Evolutionary conservation across 2,113 vertebrate species (phyloP).

Genomic region (Coracopsis vasa): DNA sequence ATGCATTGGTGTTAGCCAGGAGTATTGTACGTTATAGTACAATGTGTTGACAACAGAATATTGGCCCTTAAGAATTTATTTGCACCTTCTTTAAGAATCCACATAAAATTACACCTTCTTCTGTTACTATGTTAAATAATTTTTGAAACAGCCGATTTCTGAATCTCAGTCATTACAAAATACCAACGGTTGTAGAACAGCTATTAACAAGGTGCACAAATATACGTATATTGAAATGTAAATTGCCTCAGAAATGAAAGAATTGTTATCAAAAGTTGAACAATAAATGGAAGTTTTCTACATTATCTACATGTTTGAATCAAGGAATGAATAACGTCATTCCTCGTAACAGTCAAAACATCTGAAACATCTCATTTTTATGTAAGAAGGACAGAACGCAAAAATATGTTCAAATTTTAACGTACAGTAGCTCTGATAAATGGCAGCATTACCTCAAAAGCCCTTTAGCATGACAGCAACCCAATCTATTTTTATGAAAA

Average conservation of each 20-base stretch:
- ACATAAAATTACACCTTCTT: background rate
- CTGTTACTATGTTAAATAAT: background rate
- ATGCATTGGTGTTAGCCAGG: background rate
- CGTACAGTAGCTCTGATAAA: background rate
- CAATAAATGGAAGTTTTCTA: background rate
- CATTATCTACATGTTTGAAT: background rate
- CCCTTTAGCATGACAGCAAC: background rate
- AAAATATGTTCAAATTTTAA: background rate
- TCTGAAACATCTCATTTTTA: background rate
- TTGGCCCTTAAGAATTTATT: background rate
- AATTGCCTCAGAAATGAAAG: background rate
- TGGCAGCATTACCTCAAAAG: background rate
- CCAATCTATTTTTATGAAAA: background rate
- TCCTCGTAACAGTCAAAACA: background rate
- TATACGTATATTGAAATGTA: background rate
- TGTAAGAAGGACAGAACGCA: background rate
- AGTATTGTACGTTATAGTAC: accelerated
- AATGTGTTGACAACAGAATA: background rate
- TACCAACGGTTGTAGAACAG: background rate
- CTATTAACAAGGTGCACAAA: background rate
- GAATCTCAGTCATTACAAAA: background rate
- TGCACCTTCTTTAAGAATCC: background rate
- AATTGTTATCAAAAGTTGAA: background rate
- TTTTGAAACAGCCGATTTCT: background rate
- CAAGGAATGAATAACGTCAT: background rate